phyloP scores from a whole-genome alignment of 2,113 vertebrate genomes.

The Paratilapia polleni region DNA sequence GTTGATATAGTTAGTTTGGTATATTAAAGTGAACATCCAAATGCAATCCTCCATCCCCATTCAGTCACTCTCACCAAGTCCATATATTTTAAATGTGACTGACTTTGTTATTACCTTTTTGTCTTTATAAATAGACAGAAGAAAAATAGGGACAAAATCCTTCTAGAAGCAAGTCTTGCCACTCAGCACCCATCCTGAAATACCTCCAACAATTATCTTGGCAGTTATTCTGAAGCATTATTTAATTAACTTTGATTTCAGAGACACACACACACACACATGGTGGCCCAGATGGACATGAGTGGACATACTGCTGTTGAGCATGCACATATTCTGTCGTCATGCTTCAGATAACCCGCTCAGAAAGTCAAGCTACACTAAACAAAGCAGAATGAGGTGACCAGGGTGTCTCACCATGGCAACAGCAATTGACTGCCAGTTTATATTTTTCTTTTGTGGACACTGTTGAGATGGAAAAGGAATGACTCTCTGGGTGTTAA shows the following conservation, averaged over 20 bases:
- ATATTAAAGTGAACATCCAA: no score
- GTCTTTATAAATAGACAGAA: not conserved
- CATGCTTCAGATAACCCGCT: slow-evolving; percentile 43
- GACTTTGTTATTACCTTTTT: no score
- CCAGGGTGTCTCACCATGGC: not conserved
- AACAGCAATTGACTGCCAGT: not conserved
- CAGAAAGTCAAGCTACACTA: slow-evolving; percentile 20
- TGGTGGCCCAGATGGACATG: slow-evolving; percentile 26
- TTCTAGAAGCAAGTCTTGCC: not conserved
- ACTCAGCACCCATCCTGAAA: not conserved
- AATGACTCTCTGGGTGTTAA: not conserved
- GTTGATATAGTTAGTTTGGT: not conserved
- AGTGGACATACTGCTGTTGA: not conserved
- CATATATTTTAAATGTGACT: no score
- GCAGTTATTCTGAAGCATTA: not conserved
- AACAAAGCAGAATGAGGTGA: slow-evolving; percentile 20
- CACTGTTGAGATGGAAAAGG: not conserved
- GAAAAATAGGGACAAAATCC: not conserved
- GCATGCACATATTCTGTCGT: not conserved
- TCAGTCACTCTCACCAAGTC: no score
- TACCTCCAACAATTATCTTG: not conserved
- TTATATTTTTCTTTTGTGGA: not conserved
- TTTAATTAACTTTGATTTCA: not conserved
- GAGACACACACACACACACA: not conserved
- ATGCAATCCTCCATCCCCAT: no score